phyloP scores from a whole-genome alignment of 2,797 vertebrate genomes.

The Neosalanx taihuensis region DNA sequence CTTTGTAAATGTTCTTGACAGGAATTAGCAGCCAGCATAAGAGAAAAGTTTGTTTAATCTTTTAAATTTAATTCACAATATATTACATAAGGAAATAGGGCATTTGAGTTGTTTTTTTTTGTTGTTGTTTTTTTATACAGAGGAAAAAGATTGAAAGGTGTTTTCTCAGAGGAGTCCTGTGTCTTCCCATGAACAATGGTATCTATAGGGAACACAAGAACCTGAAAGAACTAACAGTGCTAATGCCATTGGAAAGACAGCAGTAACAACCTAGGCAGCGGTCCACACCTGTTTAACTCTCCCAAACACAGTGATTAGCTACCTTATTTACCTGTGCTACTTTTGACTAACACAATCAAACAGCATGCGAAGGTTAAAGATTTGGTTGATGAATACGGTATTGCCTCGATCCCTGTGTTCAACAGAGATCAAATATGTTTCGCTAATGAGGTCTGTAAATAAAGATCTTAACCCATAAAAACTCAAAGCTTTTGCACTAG shows the following conservation, averaged over 20 bases:
- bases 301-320: constrained; percentile 60
- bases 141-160: constrained; percentile 47
- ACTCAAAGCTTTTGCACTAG: constrained; percentile 35
- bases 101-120: constrained; percentile 62
- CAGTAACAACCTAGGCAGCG: constrained; percentile 8
- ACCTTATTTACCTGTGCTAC: constrained; percentile 51
- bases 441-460: constrained; percentile 36
- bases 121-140: constrained; percentile 40
- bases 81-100: constrained; percentile 72
- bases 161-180: constrained; percentile 25
- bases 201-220: constrained; percentile 36
- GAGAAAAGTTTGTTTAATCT: constrained; percentile 50
- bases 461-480: constrained; percentile 29
- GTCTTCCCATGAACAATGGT: constrained; percentile 25
- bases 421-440: constrained; percentile 22
- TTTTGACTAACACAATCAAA: constrained; percentile 32
- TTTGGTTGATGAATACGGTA: constrained; percentile 50
- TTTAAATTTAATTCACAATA: constrained; percentile 78
- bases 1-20: constrained; percentile 7
- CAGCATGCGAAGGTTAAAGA: constrained; percentile 36
- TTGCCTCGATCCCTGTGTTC: constrained; percentile 33
- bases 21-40: neutral
- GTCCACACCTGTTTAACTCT: constrained; percentile 2
- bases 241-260: constrained; percentile 32
- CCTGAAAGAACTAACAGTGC: constrained; percentile 44